Conservation (phyloP, 2,113 vertebrate species). For the Protomyctophum bolini region DNA sequence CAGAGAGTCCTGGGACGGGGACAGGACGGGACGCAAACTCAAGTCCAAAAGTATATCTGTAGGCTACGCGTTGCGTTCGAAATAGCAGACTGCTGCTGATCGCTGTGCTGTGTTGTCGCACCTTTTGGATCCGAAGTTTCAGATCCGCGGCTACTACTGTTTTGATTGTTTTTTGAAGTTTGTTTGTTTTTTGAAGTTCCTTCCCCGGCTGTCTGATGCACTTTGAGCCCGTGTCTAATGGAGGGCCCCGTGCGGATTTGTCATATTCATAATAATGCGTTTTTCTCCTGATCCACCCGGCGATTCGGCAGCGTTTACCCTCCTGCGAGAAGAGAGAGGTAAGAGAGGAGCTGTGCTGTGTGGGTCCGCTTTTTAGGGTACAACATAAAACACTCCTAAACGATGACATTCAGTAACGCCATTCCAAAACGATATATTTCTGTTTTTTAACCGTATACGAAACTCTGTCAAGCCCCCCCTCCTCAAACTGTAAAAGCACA, state of each 20-base stretch:
- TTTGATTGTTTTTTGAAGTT: conserved; percentile 13
- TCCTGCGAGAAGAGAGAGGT: conserved; percentile 56
- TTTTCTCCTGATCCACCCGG: conserved; percentile 63
- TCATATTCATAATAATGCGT: conserved; percentile 68
- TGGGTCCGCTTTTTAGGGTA: neutral
- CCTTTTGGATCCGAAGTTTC: conserved; percentile 41
- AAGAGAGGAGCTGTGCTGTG: neutral
- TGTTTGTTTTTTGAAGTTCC: conserved; percentile 35
- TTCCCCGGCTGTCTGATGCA: conserved; percentile 34
- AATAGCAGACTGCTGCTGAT: too few relatives aligned
- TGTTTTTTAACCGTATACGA: neutral
- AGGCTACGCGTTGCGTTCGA: too few relatives aligned
- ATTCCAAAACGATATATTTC: neutral
- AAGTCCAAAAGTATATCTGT: too few relatives aligned
- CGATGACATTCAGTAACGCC: conserved; percentile 7
- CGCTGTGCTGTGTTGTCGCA: conserved; percentile 33
- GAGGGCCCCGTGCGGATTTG: conserved; percentile 82
- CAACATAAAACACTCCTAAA: neutral
- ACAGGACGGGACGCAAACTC: too few relatives aligned
- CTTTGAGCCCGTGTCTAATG: conserved; percentile 77
- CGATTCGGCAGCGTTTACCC: conserved; percentile 63
- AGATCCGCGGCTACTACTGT: conserved; percentile 30
- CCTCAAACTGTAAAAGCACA: too few relatives aligned
- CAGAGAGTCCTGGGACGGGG: neutral
- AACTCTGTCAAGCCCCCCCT: neutral